Evolutionary conservation across 2,888 invertebrate genomes (phyloP), one percentile per base, ranked within the genome.

Genomic region (Noctua janthe): DNA sequence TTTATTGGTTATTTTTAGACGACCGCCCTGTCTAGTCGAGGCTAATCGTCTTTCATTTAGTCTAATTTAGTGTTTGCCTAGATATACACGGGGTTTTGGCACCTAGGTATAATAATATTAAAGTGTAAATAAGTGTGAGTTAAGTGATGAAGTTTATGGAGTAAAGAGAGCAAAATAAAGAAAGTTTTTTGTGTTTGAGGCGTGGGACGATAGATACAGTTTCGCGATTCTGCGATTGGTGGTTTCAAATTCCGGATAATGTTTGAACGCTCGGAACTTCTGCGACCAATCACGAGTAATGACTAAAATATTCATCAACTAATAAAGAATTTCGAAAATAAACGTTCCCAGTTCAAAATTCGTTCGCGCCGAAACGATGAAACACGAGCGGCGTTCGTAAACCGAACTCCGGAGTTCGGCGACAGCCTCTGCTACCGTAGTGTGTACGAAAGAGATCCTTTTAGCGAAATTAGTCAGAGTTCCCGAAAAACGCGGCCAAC

Each of bases 401-500:
- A 89, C 76, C 80, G 82, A 90, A 83, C 75, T 84, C 83, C 81
- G 73, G 70, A 81, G 87, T 71, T 88, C 78, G 81, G 56, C 91
- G 92, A 92, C 92, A 90, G 93, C 92, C 92, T 91, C 92, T 90
- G 93, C 92, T 91, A 91, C 91, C 90, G 91, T 79, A 90, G 86
- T 87, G 90, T 91, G 88, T 87, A 92, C 92, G 91, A 92, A 94
- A 93, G 91, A 92, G 91, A 94, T 94, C 94, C 94, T 94, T 95
- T 95, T 93, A 92, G 92, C 91, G 87, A 94, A 95, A 96, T 97
- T 96, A 97, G 96, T 96, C 96, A 97, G 95, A 94, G 93, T 95
- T 97, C 97, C 96, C 96, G 96, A 96, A 97, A 96, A 96, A 93
- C 91, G 91, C 94, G 96, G 95, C 92, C 95, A 91, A 91, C 94